phyloP scores from a whole-genome alignment of 1,140 invertebrate species.

The Frieseomelitta varia region DNA sequence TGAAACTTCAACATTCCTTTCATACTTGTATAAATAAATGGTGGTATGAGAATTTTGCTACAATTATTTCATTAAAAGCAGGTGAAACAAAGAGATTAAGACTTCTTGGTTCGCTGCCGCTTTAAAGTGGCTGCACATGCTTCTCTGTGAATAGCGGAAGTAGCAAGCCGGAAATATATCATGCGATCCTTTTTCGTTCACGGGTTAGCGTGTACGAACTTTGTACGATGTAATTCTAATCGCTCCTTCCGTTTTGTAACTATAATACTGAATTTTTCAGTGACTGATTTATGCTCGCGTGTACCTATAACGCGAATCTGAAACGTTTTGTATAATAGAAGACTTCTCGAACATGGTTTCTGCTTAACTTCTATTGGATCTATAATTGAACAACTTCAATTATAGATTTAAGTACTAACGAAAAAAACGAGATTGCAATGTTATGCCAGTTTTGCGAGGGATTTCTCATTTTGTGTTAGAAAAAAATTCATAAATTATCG shows the following conservation, averaged over 20 bases:
- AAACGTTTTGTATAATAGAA: not conserved
- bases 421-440: not conserved
- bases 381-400: slow-evolving; percentile 11
- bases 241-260: not conserved
- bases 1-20: not conserved
- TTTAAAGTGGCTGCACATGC: slow-evolving; percentile 57
- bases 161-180: slow-evolving; percentile 56
- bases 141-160: slow-evolving; percentile 59
- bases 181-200: slow-evolving; percentile 50
- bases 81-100: slow-evolving; percentile 25
- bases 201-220: not conserved
- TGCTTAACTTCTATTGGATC: not conserved
- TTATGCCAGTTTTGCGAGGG: not conserved
- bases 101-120: slow-evolving; percentile 50
- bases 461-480: not conserved
- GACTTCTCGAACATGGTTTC: not conserved
- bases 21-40: not conserved
- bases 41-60: not conserved
- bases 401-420: not conserved
- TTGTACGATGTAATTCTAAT: slow-evolving; percentile 14
- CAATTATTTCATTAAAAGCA: slow-evolving; percentile 13
- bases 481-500: not conserved
- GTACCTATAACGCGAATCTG: not conserved
- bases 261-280: not conserved
- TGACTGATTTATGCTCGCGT: not conserved